A percentile compares a stretch with the other conserved stretches of the same genome.
These are phyloP conservation scores for Lucinisca nassula DNA, from an alignment of 2,888 invertebrate species.

Conservation along the genomic window DNA sequence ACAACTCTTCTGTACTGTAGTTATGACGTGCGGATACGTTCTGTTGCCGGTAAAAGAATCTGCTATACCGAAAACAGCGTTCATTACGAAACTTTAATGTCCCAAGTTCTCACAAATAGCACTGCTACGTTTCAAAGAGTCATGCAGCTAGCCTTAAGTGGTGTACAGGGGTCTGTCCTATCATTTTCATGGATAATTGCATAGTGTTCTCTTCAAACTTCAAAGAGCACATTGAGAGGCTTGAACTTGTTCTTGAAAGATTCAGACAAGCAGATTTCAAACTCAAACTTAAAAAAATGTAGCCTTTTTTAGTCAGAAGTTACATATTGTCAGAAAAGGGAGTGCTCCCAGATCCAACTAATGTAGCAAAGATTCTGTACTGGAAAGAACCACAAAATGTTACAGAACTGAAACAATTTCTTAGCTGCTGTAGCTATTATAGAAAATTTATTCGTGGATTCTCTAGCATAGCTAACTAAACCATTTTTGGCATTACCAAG, in stretches of 20 bases:
- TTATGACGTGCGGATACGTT: constrained; percentile 46
- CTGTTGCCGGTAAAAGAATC: constrained; percentile 42
- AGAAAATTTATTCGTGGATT: no score
- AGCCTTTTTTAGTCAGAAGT: constrained; percentile 43
- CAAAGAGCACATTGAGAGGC: constrained; percentile 42
- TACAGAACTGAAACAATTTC: constrained; percentile 46
- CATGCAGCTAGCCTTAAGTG: constrained; percentile 48
- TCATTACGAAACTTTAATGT: constrained; percentile 50
- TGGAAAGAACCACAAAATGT: constrained; percentile 31
- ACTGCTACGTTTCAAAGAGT: constrained; percentile 43
- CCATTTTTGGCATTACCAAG: constrained; percentile 22
- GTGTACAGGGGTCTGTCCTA: constrained; percentile 49
- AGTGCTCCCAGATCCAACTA: constrained; percentile 4
- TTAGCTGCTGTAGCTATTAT: constrained; percentile 48
- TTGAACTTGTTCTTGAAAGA: constrained; percentile 52
- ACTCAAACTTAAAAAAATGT: constrained; percentile 65
- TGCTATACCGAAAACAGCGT: constrained; percentile 57
- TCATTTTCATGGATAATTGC: constrained; percentile 60
- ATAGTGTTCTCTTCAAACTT: constrained; percentile 51
- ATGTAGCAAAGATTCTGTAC: constrained; percentile 10
- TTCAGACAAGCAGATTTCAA: constrained; percentile 61
- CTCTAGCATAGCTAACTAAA: no score
- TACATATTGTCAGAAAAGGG: constrained; percentile 28
- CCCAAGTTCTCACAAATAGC: constrained; percentile 38
- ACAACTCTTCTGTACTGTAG: constrained; percentile 36